phyloP scores from a whole-genome alignment of 2,888 invertebrate species.

The Listrodromus nycthemerus region DNA sequence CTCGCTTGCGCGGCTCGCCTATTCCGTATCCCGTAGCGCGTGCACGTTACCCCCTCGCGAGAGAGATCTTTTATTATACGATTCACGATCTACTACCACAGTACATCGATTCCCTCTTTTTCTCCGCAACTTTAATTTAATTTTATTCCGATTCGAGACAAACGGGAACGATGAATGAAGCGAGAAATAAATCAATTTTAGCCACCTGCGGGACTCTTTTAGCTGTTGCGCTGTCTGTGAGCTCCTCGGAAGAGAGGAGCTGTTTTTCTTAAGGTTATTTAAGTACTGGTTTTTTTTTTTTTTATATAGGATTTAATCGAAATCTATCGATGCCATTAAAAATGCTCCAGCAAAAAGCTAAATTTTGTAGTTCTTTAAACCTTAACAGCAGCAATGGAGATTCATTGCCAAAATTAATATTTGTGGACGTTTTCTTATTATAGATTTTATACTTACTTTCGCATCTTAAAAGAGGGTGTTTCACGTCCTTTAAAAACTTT shows the following conservation, averaged over 20 bases:
- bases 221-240: neutral
- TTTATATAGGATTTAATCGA: neutral
- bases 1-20: slow-evolving; percentile 36
- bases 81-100: slow-evolving; percentile 19
- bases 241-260: neutral
- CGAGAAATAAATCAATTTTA: neutral
- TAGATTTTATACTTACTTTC: no score
- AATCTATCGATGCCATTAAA: neutral
- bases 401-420: no score
- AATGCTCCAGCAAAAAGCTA: no score
- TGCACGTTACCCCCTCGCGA: slow-evolving; percentile 6
- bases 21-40: slow-evolving; percentile 37
- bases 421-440: no score
- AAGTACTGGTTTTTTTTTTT: neutral
- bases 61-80: slow-evolving; percentile 18
- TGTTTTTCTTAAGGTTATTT: neutral
- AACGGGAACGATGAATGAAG: neutral
- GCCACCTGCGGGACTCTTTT: neutral
- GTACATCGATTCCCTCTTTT: neutral
- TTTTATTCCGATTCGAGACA: neutral
- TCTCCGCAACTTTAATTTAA: neutral
- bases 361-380: no score
- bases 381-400: no score
- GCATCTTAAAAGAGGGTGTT: no score
- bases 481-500: neutral